Percentiles rank a stretch among this genome's conserved stretches.
These are phyloP conservation scores for Axinella damicornis DNA, from an alignment of 37 sponge, comb jelly and placozoan species.

Conservation along the genomic window DNA sequence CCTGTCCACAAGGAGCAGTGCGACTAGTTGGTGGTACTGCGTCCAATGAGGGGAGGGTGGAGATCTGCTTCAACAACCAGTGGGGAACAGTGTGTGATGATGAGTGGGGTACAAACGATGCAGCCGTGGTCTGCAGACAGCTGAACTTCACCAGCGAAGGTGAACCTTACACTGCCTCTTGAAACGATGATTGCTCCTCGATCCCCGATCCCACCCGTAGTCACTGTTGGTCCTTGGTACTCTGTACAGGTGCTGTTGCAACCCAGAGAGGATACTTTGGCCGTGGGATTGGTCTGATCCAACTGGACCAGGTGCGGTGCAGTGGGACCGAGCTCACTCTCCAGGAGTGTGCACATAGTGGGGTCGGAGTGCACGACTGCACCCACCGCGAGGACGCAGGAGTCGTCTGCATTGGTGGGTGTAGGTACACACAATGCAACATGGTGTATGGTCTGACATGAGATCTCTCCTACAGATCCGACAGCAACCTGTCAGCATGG, in stretches of 20 bases:
- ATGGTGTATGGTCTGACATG: background rate
- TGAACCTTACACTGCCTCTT: background rate
- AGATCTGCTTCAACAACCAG: constrained; percentile 23
- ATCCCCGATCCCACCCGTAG: background rate
- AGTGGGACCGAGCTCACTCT: constrained; percentile 15
- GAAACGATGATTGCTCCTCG: too few species aligned
- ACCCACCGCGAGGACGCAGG: constrained; percentile 47
- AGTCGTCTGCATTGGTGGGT: constrained; percentile 46
- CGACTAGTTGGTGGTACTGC: constrained; percentile 14
- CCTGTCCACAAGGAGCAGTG: constrained; percentile 14
- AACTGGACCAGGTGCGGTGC: constrained; percentile 31
- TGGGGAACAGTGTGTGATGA: constrained; percentile 78
- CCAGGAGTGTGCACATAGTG: constrained; percentile 1
- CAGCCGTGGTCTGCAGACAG: constrained; percentile 53
- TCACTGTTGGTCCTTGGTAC: too few species aligned
- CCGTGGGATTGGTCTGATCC: constrained; percentile 17
- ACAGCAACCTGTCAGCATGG: background rate
- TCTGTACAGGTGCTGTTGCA: constrained; percentile 34
- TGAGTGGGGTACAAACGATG: constrained; percentile 18
- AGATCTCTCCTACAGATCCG: background rate
- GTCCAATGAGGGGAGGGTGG: constrained; percentile 40
- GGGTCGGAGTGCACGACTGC: constrained; percentile 25
- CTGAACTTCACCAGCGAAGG: constrained; percentile 8
- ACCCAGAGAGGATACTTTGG: constrained; percentile 33
- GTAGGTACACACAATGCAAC: too few species aligned